Percentiles rank a stretch among this genome's conserved stretches.
These are phyloP conservation scores for Dione vanillae DNA, from an alignment of 2,888 invertebrate genomes.

Conservation along the genomic window DNA sequence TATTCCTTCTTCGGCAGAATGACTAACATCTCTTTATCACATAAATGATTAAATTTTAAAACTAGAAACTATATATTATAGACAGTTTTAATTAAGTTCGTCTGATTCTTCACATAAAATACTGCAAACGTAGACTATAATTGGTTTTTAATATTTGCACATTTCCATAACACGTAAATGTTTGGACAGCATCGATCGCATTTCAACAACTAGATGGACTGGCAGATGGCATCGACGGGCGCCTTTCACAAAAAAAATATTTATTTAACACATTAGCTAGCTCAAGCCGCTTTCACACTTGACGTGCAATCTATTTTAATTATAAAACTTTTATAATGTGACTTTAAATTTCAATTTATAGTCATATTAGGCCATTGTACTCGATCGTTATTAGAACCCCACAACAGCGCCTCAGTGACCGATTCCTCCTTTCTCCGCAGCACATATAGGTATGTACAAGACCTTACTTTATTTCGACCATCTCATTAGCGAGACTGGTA, in stretches of 20 bases:
- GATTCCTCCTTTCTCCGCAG: too few species aligned
- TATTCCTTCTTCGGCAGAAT: not conserved
- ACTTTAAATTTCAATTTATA: too few species aligned
- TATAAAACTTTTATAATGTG: too few species aligned
- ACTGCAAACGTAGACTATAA: not conserved
- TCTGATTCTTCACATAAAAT: constrained; percentile 1
- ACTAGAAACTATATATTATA: not conserved
- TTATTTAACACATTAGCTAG: constrained; percentile 27
- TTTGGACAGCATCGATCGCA: constrained; percentile 30
- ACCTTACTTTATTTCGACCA: constrained; percentile 36
- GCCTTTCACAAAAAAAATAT: constrained; percentile 40
- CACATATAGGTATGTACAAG: not conserved
- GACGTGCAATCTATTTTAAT: not conserved
- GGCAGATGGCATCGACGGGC: constrained; percentile 30
- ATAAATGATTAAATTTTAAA: not conserved
- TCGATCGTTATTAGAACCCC: too few species aligned
- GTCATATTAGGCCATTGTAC: too few species aligned
- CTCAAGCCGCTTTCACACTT: constrained; percentile 23
- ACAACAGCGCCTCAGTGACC: too few species aligned
- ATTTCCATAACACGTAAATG: constrained; percentile 22
- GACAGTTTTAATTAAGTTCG: constrained; percentile 5
- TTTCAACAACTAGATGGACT: constrained; percentile 18
- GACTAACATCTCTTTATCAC: not conserved
- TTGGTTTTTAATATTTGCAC: constrained; percentile 17
- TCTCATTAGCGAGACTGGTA: constrained; percentile 40